Conservation (phyloP, 2,888 invertebrate species). For the Oligia strigilis region DNA sequence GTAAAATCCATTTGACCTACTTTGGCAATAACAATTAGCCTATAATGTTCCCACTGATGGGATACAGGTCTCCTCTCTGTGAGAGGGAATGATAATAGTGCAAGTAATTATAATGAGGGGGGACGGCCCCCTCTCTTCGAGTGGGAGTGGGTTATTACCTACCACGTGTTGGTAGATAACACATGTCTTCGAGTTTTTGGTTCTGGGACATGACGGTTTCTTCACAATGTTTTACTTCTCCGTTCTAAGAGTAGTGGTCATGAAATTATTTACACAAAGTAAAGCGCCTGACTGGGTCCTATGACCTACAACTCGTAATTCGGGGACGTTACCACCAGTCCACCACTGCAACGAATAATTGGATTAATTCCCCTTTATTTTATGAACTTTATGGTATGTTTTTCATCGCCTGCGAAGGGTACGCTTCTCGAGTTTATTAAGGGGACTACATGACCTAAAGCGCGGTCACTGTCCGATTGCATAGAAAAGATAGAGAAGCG, state of each 20-base stretch:
- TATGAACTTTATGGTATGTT: neutral
- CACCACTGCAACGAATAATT: neutral
- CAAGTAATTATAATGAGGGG: no score
- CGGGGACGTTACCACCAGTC: neutral
- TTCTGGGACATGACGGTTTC: neutral
- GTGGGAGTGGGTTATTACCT: neutral
- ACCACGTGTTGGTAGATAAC: neutral
- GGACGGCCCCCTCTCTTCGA: neutral
- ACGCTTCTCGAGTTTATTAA: neutral
- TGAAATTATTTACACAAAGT: neutral
- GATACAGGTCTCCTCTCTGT: neutral
- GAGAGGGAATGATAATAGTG: no score
- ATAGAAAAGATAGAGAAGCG: no score
- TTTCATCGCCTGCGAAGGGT: neutral
- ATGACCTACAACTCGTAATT: neutral
- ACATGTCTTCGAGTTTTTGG: neutral
- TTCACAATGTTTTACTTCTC: neutral
- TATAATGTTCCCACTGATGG: neutral
- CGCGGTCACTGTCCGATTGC: no score
- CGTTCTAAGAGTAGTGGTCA: neutral
- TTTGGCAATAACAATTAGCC: neutral
- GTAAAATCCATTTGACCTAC: conserved; percentile 8
- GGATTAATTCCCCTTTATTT: neutral
- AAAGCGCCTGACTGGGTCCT: neutral
- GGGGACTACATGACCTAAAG: no score